A percentile compares a stretch with the other conserved stretches of the same genome.
Conservation (phyloP, 2,797 vertebrate genomes). For the Pagetopsis macropterus region DNA sequence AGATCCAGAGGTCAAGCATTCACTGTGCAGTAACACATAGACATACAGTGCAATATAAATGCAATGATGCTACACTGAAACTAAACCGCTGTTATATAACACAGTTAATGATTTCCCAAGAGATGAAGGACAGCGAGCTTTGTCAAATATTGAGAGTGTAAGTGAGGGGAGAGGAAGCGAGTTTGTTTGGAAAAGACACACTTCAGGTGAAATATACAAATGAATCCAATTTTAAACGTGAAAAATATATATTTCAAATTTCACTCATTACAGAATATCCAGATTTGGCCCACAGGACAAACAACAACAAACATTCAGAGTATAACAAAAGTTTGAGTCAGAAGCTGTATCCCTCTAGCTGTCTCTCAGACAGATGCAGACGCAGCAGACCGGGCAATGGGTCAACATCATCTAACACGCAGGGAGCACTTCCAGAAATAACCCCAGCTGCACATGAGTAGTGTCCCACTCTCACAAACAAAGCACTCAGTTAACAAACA, state of each 20-base stretch:
- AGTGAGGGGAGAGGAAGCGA: constrained; percentile 3
- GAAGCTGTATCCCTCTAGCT: constrained; percentile 25
- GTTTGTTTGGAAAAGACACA: constrained; percentile 8
- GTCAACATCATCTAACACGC: constrained; percentile 64
- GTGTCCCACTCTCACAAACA: constrained; percentile 29
- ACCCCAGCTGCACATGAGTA: constrained; percentile 41
- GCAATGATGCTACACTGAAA: constrained; percentile 54
- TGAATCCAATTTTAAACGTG: background rate
- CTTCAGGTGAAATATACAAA: constrained; percentile 22
- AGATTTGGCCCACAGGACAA: constrained; percentile 8
- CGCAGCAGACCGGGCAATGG: constrained; percentile 64
- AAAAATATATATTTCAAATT: background rate
- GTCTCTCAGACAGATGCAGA: constrained; percentile 60
- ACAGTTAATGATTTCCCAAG: constrained; percentile 76
- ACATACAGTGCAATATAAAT: constrained; percentile 45
- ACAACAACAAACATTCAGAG: constrained; percentile 22
- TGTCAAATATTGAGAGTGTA: constrained; percentile 49
- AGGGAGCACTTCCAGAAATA: constrained; percentile 59
- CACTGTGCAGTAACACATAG: constrained; percentile 52
- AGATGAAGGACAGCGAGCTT: constrained; percentile 34
- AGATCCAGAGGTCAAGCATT: constrained; percentile 54
- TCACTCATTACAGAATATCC: constrained; percentile 5
- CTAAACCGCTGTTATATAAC: constrained; percentile 66
- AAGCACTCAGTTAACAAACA: constrained; percentile 15
- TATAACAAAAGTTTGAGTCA: constrained; percentile 32